Evolutionary conservation across 1,140 invertebrate species (phyloP).

Genomic region (Plectrocnemia conspersa): DNA sequence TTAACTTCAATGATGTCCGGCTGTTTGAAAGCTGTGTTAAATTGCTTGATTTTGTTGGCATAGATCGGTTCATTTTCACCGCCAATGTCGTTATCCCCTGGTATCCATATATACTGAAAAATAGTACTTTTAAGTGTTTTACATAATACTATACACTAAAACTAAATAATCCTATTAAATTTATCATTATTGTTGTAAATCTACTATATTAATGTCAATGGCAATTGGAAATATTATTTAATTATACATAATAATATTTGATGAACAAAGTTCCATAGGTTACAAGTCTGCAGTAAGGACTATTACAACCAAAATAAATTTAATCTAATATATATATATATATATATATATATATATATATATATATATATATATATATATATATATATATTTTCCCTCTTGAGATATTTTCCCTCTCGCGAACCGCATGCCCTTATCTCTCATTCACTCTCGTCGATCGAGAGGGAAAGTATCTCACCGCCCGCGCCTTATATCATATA

Average conservation of each 20-base stretch:
- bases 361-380: too few species aligned
- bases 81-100: constrained; percentile 94
- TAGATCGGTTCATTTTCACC: constrained; percentile 80
- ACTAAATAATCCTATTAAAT: background rate
- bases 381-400: too few species aligned
- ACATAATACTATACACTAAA: background rate
- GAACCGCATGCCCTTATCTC: too few species aligned
- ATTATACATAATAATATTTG: background rate
- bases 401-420: too few species aligned
- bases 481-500: too few species aligned
- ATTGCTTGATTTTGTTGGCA: constrained; percentile 67
- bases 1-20: constrained; percentile 59
- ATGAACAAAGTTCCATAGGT: too few species aligned
- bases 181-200: background rate
- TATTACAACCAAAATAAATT: too few species aligned
- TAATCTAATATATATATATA: too few species aligned
- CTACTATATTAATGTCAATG: background rate
- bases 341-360: too few species aligned
- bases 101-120: constrained; percentile 76
- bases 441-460: too few species aligned
- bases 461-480: too few species aligned
- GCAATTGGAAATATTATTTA: background rate
- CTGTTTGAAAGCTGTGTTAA: constrained; percentile 70
- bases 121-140: background rate
- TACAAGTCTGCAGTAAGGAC: too few species aligned